Percentiles rank a stretch among this genome's conserved stretches.
Evolutionary conservation across 2,888 invertebrate genomes (phyloP).

Genomic region (Elmis aenea): DNA sequence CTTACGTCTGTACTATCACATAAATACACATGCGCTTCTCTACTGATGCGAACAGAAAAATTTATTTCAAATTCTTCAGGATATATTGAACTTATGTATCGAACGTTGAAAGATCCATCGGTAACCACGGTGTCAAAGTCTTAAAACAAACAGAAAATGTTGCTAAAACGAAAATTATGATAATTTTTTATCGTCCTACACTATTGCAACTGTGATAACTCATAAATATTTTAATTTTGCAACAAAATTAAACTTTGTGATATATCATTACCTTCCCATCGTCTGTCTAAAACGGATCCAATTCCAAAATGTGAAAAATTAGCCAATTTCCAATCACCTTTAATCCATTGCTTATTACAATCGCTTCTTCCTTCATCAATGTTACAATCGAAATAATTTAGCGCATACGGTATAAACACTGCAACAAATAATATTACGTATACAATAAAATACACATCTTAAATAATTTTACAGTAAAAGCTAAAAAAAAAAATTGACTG

Average conservation of each 20-base stretch:
- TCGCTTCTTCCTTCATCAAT: not conserved
- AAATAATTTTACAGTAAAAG: too few relatives aligned
- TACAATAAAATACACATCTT: too few relatives aligned
- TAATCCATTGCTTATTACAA: not conserved
- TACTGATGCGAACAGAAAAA: conserved; percentile 25
- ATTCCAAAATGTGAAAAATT: conserved; percentile 20
- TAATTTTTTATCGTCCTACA: not conserved
- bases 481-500: too few relatives aligned
- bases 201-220: not conserved
- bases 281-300: conserved; percentile 29
- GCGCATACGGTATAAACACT: conserved; percentile 1
- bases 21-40: conserved; percentile 32
- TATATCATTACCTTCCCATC: conserved; percentile 34
- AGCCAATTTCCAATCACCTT: conserved; percentile 21
- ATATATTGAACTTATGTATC: not conserved
- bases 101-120: not conserved
- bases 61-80: conserved; percentile 3
- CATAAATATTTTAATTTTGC: not conserved
- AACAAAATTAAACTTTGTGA: not conserved
- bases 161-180: too few relatives aligned
- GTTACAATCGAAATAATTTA: conserved; percentile 3
- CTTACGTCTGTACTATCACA: conserved; percentile 23
- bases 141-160: too few relatives aligned
- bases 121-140: conserved; percentile 4
- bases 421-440: not conserved